phyloP scores from a whole-genome alignment of 2,888 invertebrate genomes.

The Acanthosoma haemorrhoidale region DNA sequence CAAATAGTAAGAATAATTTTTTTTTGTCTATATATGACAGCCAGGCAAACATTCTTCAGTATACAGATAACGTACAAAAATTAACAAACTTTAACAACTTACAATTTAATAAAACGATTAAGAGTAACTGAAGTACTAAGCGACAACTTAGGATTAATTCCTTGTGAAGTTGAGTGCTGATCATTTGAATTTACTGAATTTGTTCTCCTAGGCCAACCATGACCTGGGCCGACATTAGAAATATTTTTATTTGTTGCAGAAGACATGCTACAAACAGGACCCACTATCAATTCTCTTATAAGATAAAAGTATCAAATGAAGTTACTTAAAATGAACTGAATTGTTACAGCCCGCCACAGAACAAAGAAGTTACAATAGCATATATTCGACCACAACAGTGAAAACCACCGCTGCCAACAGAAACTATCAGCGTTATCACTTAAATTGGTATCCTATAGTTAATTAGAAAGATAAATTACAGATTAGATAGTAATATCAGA shows the following conservation, averaged over 20 bases:
- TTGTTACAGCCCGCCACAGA: too few relatives aligned
- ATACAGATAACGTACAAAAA: background rate
- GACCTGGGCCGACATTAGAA: background rate
- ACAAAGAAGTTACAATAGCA: background rate
- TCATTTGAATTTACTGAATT: constrained; percentile 7
- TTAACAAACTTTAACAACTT: background rate
- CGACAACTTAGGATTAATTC: background rate
- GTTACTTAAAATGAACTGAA: too few relatives aligned
- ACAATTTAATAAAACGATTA: constrained; percentile 20
- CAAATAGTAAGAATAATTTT: too few relatives aligned
- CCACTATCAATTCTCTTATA: too few relatives aligned
- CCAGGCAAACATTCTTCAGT: too few relatives aligned
- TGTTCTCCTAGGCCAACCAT: constrained; percentile 31
- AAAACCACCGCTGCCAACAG: background rate
- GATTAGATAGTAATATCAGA: too few relatives aligned
- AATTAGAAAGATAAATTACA: too few relatives aligned
- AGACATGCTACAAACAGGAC: background rate
- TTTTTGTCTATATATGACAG: too few relatives aligned
- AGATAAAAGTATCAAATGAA: too few relatives aligned
- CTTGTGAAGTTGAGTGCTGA: background rate
- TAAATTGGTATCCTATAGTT: too few relatives aligned
- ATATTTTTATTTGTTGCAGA: background rate
- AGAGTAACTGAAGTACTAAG: constrained; percentile 9
- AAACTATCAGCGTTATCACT: background rate
- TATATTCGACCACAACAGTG: background rate